Evolutionary conservation across 2,113 vertebrate genomes (phyloP), one percentile per base, ranked within the genome.

Genomic region (Amia ocellicauda): DNA sequence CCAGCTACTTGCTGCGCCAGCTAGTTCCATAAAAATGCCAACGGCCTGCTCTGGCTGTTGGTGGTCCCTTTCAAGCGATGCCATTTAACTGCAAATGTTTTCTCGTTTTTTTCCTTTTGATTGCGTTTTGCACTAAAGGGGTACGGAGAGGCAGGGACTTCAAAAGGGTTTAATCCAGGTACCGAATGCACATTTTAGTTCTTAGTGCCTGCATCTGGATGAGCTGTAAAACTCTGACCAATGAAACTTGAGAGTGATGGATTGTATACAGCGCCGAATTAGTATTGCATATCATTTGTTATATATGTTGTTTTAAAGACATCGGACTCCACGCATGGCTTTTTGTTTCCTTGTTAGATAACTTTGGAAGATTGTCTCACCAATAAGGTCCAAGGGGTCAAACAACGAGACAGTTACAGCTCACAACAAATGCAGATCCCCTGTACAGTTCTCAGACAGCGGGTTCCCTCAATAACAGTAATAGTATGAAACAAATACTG

Each of bases 161-260:
- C 80, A 87, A 86, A 87, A 75, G 67, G 71, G 68, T 66, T 74
- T 78, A 77, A 78, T 79, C 67, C 73, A 74, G 67, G 67, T 78
- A 74, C 69, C 63, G 67, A 40, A 28, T 67, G 63, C 66, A 61
- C 78, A 75, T 71, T 71, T 69, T 73, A 73, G 74, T 69, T 69
- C 62, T 62, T 56, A 58, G 52, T 57, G 69, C 68, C 52, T 70
- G 56, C 52, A 69, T 71, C 74, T 77, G 67, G 62, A 61, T 55
- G 28, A 22, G 70, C 74, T 53, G 61, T 79, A 75, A 77, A 79
- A 69, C 50, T 56, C 62, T 61, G 60, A 50, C 67, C 69, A 47
- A 42, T 60, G 68, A 45, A 60, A 72, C 51, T 24, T 9, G 60
- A 68, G 66, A 61, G 58, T 71, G 72, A 75, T 66, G 64, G 74